phyloP scores from a whole-genome alignment of 2,113 vertebrate genomes.

The Pseudopipra pipra region DNA sequence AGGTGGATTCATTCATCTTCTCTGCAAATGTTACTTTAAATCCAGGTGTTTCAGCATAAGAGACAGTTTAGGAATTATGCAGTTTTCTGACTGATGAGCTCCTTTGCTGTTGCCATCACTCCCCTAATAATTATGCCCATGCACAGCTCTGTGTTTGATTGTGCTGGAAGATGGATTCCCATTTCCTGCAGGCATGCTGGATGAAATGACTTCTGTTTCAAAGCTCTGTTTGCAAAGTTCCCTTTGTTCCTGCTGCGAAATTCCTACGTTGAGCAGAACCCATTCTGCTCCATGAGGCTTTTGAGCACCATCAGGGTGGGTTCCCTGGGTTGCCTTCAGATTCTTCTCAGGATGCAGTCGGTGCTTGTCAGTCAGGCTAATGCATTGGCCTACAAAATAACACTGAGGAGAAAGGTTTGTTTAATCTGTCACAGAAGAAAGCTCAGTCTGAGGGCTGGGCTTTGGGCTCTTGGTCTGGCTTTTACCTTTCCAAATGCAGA shows the following conservation, averaged over 20 bases:
- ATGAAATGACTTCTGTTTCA: conserved; percentile 27
- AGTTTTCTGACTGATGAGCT: conserved; percentile 45
- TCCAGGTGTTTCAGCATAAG: conserved; percentile 24
- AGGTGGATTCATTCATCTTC: background rate
- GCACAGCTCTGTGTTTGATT: conserved; percentile 40
- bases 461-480: background rate
- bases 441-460: background rate
- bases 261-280: background rate
- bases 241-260: conserved; percentile 33
- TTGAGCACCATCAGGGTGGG: background rate
- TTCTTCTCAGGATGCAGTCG: background rate
- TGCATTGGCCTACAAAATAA: conserved; percentile 8
- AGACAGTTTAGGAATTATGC: conserved; percentile 28
- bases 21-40: conserved; percentile 25
- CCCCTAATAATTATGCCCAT: conserved; percentile 40
- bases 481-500: background rate
- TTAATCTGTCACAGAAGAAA: background rate
- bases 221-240: conserved; percentile 28
- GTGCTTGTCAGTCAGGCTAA: conserved; percentile 2
- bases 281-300: background rate
- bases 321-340: background rate
- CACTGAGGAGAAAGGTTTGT: background rate
- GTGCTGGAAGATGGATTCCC: conserved; percentile 31
- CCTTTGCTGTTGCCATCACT: conserved; percentile 6
- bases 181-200: conserved; percentile 46